These are phyloP conservation scores for Epinephelus coioides DNA, from an alignment of 2,797 vertebrate genomes.

Conservation along the genomic window DNA sequence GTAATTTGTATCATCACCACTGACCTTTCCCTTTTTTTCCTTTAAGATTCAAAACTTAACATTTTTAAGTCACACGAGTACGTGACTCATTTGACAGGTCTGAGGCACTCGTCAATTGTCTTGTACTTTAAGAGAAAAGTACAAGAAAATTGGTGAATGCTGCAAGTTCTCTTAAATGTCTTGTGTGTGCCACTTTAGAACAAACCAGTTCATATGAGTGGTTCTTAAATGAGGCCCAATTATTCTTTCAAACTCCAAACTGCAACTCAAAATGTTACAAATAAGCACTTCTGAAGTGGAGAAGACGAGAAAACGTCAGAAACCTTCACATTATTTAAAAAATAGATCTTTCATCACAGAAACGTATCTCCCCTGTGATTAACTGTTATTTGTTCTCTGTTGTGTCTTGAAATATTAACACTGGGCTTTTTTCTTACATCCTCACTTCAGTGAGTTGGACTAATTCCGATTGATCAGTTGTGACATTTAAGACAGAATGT, in stretches of 20 bases:
- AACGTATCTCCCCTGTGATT: background rate
- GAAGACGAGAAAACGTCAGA: background rate
- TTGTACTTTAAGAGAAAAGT: background rate
- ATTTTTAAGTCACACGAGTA: background rate
- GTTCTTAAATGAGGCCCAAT: background rate
- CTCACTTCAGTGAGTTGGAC: background rate
- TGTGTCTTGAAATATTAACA: background rate
- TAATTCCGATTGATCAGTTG: constrained; percentile 14
- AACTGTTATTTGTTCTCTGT: background rate
- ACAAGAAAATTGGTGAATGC: background rate
- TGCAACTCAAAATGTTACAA: background rate
- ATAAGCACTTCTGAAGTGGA: background rate
- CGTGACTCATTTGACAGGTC: background rate
- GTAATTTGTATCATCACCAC: background rate
- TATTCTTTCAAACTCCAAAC: background rate
- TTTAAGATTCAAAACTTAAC: no score
- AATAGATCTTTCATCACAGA: background rate
- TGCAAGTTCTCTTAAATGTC: background rate
- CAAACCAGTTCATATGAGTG: background rate
- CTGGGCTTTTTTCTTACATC: background rate
- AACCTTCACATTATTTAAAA: background rate
- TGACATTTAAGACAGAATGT: constrained; percentile 21
- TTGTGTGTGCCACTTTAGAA: background rate
- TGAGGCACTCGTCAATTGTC: background rate
- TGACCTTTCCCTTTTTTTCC: no score